Evolutionary conservation across 2,797 vertebrate species (phyloP).

Genomic region (Pangasius macronema): DNA sequence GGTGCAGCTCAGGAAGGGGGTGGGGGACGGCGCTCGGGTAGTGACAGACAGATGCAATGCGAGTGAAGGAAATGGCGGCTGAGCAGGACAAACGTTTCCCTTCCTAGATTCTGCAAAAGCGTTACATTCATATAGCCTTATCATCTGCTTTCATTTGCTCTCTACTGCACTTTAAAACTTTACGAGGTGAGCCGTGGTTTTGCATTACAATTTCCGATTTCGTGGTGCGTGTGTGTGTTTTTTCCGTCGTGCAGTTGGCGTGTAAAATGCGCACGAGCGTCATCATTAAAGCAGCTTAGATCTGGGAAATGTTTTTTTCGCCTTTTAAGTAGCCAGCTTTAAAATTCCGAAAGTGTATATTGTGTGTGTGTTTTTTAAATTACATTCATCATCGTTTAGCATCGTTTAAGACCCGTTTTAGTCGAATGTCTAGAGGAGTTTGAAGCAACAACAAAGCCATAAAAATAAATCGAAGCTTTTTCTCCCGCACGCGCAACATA

Average conservation of each 20-base stretch:
- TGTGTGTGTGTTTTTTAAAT: neutral
- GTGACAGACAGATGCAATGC: slow-evolving; percentile 69
- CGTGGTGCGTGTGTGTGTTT: neutral
- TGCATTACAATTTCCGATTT: neutral
- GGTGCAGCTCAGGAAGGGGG: slow-evolving; percentile 56
- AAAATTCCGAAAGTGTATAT: fast-evolving
- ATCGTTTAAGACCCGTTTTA: neutral
- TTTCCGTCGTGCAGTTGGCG: neutral
- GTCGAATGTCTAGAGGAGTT: neutral
- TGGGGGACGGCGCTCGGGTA: slow-evolving; percentile 68
- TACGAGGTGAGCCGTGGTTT: slow-evolving; percentile 64
- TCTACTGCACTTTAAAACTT: slow-evolving; percentile 80
- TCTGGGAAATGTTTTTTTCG: neutral
- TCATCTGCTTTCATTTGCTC: slow-evolving; percentile 75
- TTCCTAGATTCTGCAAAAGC: slow-evolving; percentile 85
- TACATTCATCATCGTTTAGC: neutral
- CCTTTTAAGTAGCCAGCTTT: neutral
- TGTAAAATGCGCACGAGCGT: slow-evolving; percentile 26
- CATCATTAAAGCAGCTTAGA: slow-evolving; percentile 14
- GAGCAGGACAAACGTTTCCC: slow-evolving; percentile 85
- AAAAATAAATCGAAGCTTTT: neutral
- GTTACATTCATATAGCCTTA: slow-evolving; percentile 73
- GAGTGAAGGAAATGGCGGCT: slow-evolving; percentile 90
- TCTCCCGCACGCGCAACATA: neutral
- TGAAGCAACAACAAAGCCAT: slow-evolving; percentile 25